A percentile compares a stretch with the other conserved stretches of the same genome.
Conservation (phyloP, 2,888 invertebrate genomes). For the Phengaris arion region DNA sequence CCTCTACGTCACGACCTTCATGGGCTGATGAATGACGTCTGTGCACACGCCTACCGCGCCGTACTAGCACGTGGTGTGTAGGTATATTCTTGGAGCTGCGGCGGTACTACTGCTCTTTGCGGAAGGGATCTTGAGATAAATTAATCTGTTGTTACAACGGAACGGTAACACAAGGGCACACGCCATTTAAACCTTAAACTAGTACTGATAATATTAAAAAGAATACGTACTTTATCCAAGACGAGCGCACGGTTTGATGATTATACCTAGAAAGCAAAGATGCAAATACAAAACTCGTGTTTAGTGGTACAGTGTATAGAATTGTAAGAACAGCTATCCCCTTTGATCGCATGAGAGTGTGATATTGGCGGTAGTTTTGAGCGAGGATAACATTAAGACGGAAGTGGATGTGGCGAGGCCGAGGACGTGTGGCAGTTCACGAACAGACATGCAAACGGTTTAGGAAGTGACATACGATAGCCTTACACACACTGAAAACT, state of each 20-base stretch:
- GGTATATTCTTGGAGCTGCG: not conserved
- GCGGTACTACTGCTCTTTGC: slow-evolving; percentile 8
- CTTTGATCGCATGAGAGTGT: slow-evolving; percentile 67
- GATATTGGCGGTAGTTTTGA: slow-evolving; percentile 69
- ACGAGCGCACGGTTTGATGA: slow-evolving; percentile 76
- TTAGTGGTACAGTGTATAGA: slow-evolving; percentile 36
- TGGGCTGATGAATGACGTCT: slow-evolving; percentile 65
- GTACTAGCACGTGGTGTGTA: slow-evolving; percentile 53
- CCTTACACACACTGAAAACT: slow-evolving; percentile 17
- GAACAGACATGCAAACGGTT: slow-evolving; percentile 59
- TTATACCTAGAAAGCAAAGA: slow-evolving; percentile 78
- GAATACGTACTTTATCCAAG: slow-evolving; percentile 76
- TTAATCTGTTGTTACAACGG: slow-evolving; percentile 25
- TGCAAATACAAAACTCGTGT: slow-evolving; percentile 46
- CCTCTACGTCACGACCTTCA: slow-evolving; percentile 73
- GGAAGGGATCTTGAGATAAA: slow-evolving; percentile 27
- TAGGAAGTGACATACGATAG: slow-evolving; percentile 46
- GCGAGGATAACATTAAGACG: slow-evolving; percentile 75
- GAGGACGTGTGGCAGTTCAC: slow-evolving; percentile 74
- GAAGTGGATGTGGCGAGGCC: slow-evolving; percentile 72
- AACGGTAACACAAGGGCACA: slow-evolving; percentile 11
- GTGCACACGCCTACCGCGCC: slow-evolving; percentile 58
- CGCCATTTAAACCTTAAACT: slow-evolving; percentile 11
- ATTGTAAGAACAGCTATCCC: not conserved
- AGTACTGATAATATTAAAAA: slow-evolving; percentile 48